Conservation (phyloP, 2,113 vertebrate species). For the Tychaedon coryphoeus region DNA sequence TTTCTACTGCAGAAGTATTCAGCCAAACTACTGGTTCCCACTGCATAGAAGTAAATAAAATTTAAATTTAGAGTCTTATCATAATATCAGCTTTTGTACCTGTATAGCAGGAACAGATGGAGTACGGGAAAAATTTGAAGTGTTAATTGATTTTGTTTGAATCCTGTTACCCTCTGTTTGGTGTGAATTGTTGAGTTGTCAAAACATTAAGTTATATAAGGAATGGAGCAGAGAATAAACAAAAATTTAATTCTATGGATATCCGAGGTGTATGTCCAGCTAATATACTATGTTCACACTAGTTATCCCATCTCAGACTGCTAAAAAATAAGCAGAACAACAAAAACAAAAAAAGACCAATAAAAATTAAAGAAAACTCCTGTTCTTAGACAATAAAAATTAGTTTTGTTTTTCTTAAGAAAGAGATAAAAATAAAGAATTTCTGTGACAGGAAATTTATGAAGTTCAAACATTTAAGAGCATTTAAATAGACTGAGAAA, state of each 20-base stretch:
- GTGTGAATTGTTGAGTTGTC: conserved; percentile 36
- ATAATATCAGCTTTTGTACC: background rate
- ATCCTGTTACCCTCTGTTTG: conserved; percentile 17
- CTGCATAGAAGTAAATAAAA: conserved; percentile 16
- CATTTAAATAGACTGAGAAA: background rate
- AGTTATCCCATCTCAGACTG: background rate
- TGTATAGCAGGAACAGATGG: conserved; percentile 13
- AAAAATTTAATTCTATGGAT: background rate
- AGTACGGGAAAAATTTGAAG: conserved; percentile 32
- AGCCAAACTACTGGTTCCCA: background rate
- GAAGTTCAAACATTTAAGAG: background rate
- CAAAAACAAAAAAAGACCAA: background rate
- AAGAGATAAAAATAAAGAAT: background rate
- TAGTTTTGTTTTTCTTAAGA: background rate
- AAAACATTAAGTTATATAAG: conserved; percentile 20
- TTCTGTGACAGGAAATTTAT: background rate
- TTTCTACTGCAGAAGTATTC: background rate
- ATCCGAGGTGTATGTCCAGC: background rate
- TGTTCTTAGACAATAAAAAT: background rate
- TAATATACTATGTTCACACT: background rate
- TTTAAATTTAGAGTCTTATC: background rate
- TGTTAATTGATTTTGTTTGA: conserved; percentile 63
- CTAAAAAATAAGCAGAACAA: background rate
- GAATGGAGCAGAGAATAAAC: background rate
- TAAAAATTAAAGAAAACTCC: background rate